A percentile compares a stretch with the other conserved stretches of the same genome.
phyloP scores from a whole-genome alignment of 2,113 vertebrate genomes.

The Myotis davidii region DNA sequence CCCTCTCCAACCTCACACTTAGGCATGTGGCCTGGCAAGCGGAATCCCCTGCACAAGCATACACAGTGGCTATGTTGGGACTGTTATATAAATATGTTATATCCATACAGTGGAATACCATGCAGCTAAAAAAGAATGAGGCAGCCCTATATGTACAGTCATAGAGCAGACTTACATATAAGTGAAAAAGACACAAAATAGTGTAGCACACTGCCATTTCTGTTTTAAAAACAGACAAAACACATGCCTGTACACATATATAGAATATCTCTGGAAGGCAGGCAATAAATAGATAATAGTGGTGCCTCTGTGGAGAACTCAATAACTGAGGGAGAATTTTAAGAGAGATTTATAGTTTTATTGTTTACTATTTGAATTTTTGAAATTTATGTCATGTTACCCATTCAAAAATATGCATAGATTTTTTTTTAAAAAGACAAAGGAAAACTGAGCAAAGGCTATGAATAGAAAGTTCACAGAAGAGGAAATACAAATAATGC shows the following conservation, averaged over 20 bases:
- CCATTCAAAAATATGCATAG: not conserved
- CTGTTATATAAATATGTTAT: not conserved
- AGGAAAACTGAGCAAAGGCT: not conserved
- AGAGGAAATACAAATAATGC: constrained; percentile 16
- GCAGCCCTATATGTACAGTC: not conserved
- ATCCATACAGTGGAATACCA: not conserved
- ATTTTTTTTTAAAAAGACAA: constrained; percentile 2
- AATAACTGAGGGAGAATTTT: not conserved
- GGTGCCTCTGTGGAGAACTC: not conserved
- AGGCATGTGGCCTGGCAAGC: not conserved
- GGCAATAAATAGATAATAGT: not conserved
- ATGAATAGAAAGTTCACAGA: not conserved
- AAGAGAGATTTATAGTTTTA: not conserved
- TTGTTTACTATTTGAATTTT: constrained; percentile 13
- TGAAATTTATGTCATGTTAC: not conserved
- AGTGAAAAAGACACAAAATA: not conserved
- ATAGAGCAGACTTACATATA: not conserved
- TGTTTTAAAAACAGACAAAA: not conserved
- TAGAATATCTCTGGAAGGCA: not conserved
- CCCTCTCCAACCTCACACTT: not conserved
- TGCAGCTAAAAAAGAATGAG: constrained; percentile 35
- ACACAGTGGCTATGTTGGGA: not conserved
- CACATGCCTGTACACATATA: not conserved
- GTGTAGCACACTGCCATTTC: not conserved
- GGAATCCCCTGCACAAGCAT: not conserved